Percentiles rank a stretch among this genome's conserved stretches.
Conservation (phyloP, 2,888 invertebrate species). For the Andrena bucephala region DNA sequence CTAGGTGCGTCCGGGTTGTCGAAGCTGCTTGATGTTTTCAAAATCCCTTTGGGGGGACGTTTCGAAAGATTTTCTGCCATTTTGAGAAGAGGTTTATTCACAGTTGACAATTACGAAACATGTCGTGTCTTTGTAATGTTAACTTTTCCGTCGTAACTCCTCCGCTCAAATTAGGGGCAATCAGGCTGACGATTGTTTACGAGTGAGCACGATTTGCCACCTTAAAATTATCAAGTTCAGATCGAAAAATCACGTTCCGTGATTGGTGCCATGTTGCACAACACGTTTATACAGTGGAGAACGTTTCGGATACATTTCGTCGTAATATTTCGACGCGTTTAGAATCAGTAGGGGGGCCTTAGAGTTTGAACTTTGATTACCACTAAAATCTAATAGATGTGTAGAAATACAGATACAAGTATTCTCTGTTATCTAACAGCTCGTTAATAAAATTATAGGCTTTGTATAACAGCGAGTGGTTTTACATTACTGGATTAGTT, state of each 20-base stretch:
- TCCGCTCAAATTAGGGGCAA: constrained; percentile 22
- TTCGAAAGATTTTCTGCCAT: constrained; percentile 94
- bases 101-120: constrained; percentile 53
- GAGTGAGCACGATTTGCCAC: constrained; percentile 28
- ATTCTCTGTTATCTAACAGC: neutral
- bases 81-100: constrained; percentile 55
- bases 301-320: constrained; percentile 23
- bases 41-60: constrained; percentile 94
- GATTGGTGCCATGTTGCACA: constrained; percentile 52
- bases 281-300: constrained; percentile 20
- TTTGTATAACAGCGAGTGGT: neutral
- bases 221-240: constrained; percentile 35
- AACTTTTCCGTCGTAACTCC: constrained; percentile 36
- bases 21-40: constrained; percentile 96
- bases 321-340: constrained; percentile 6
- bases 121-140: constrained; percentile 18
- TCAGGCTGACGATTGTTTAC: constrained; percentile 40
- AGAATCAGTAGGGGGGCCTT: neutral
- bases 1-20: constrained; percentile 88
- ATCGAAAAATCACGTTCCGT: constrained; percentile 27
- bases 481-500: constrained; percentile 7
- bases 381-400: neutral
- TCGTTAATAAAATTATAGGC: constrained; percentile 16
- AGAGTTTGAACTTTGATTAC: constrained; percentile 9
- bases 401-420: neutral